Evolutionary conservation across 2,113 vertebrate genomes (phyloP).

Genomic region (Piprites chloris): DNA sequence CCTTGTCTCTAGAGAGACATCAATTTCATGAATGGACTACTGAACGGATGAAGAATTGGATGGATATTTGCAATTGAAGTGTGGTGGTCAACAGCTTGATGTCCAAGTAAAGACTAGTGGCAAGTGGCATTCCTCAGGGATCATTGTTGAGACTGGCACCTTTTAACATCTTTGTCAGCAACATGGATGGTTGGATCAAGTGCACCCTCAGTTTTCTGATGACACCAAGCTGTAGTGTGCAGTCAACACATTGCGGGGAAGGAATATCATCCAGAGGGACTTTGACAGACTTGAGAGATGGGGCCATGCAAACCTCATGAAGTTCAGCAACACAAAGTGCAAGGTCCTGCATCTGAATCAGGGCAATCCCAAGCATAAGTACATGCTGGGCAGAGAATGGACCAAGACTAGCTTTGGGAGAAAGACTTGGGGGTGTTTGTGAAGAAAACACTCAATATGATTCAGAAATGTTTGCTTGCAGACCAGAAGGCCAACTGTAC

Average conservation of each 20-base stretch:
- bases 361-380: neutral
- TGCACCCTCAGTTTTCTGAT: neutral
- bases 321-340: neutral
- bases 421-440: neutral
- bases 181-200: neutral
- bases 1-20: neutral
- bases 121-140: neutral
- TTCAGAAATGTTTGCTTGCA: neutral
- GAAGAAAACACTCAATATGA: neutral
- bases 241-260: neutral
- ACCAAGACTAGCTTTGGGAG: neutral
- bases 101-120: neutral
- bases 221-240: neutral
- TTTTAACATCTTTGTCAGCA: neutral
- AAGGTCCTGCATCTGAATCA: neutral
- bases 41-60: neutral
- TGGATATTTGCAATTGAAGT: neutral
- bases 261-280: neutral
- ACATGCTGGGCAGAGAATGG: neutral
- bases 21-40: neutral
- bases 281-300: neutral
- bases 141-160: neutral
- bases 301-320: neutral
- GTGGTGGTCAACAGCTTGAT: neutral
- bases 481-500: neutral